Base-by-base conservation (phyloP, 2,113 vertebrate species). In the Apodemus sylvaticus region DNA sequence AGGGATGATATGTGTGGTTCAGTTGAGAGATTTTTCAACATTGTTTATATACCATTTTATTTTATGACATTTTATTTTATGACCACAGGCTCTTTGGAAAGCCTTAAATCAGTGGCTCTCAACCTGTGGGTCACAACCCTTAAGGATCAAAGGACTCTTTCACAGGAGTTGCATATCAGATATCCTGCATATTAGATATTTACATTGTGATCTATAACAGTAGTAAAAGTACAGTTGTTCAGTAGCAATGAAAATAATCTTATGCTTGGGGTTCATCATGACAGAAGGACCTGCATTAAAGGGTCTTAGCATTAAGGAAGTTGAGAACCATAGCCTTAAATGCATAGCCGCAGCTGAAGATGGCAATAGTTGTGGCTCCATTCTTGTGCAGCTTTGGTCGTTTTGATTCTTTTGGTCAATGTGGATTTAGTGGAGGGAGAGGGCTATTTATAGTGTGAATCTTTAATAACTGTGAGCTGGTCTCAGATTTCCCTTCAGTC, bases 401-500 rank as follows among this genome's bases (percentile, higher is more conserved):
- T 96, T 79, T 86, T 73, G 86, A 51, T 89, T 26, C 89, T 93
- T 89, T 91, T 77, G n/a, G 82, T 31, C 96, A 64, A 87, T 14
- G 36, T 64, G 20, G 24, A 73, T 91, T 91, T 96, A 88, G 86
- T 93, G 48, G 68, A 71, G 11, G 39, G 45, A 87, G 51, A 68
- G 90, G n/a, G 19, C 36, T 83, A 74, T 77, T 93, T 96, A n/a
- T 55, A 55, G 60, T 76, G 64, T 20, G 64, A 91, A 45, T 86
- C 86, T 96, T 93, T 94, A 76, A 48, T 86, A 76, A 91, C 31
- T 71, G 5, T 66, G 51, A 83, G 4, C 42, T 85, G 60, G 24
- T 66, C 82, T 94, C 42, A 93, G 73, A 45, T 96, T 93, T 95
- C 90, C 39, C 88, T 93, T 86, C 60, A 39, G 36, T 93, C 26